phyloP scores from a whole-genome alignment of 2,113 vertebrate genomes.

The Python bivittatus region DNA sequence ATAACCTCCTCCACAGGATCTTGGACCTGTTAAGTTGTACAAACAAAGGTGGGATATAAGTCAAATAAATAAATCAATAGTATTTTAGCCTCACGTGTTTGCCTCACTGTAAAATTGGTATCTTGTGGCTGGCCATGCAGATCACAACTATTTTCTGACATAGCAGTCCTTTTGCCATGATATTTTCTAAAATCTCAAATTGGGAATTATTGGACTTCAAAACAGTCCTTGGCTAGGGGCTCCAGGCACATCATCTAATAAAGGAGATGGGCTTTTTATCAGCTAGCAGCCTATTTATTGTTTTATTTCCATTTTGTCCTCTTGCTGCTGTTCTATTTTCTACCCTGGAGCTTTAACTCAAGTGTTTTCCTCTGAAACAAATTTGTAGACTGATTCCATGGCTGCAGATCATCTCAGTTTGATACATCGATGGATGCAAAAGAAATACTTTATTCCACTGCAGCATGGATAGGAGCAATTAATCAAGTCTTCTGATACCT shows the following conservation, averaged over 20 bases:
- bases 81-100: background rate
- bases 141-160: background rate
- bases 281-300: background rate
- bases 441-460: background rate
- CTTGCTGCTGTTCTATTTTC: background rate
- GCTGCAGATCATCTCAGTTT: background rate
- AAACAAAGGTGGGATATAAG: background rate
- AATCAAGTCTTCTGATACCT: background rate
- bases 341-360: background rate
- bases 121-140: background rate
- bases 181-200: background rate
- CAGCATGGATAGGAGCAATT: background rate
- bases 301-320: background rate
- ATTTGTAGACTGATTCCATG: background rate
- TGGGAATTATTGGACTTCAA: background rate
- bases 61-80: background rate
- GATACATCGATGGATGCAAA: background rate
- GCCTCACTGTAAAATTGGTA: background rate
- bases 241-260: background rate
- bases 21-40: background rate
- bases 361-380: background rate
- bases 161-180: background rate
- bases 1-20: background rate
- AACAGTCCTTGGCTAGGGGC: background rate
- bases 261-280: background rate